These are phyloP conservation scores for Drosophila oshimai DNA, from an alignment of 1,140 invertebrate species.

Conservation along the genomic window DNA sequence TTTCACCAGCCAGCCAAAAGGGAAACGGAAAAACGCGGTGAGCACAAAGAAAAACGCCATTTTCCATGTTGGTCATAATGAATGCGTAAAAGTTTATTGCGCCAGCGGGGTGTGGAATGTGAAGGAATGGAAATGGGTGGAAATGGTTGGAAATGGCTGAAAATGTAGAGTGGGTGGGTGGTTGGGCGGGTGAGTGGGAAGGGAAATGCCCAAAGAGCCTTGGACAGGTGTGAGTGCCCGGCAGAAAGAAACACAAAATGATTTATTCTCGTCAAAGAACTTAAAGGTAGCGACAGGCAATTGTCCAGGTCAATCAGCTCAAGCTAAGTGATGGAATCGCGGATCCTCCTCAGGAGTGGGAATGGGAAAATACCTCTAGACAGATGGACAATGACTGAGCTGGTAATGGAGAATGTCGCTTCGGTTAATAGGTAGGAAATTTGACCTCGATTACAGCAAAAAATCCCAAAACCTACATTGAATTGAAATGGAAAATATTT, in stretches of 20 bases:
- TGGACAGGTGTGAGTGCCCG: constrained; percentile 33
- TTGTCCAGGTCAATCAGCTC: constrained; percentile 38
- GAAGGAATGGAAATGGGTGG: not conserved
- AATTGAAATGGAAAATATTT: no score
- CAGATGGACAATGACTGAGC: constrained; percentile 10
- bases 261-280: constrained; percentile 35
- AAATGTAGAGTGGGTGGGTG: no score
- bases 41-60: constrained; percentile 52
- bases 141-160: not conserved
- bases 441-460: no score
- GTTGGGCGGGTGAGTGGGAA: not conserved
- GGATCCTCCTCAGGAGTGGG: not conserved
- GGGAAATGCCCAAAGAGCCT: constrained; percentile 7
- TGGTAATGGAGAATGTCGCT: not conserved
- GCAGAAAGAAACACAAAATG: constrained; percentile 30
- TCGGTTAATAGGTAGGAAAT: not conserved
- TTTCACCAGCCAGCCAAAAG: constrained; percentile 10
- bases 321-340: constrained; percentile 18
- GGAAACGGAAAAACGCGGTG: constrained; percentile 32
- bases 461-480: no score
- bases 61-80: constrained; percentile 58
- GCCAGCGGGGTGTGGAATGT: constrained; percentile 19
- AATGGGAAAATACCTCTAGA: not conserved
- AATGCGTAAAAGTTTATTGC: constrained; percentile 57
- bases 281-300: constrained; percentile 6